A percentile compares a stretch with the other conserved stretches of the same genome.
Conservation (phyloP, 2,888 invertebrate species). For the Pristionchus maxplancki region DNA sequence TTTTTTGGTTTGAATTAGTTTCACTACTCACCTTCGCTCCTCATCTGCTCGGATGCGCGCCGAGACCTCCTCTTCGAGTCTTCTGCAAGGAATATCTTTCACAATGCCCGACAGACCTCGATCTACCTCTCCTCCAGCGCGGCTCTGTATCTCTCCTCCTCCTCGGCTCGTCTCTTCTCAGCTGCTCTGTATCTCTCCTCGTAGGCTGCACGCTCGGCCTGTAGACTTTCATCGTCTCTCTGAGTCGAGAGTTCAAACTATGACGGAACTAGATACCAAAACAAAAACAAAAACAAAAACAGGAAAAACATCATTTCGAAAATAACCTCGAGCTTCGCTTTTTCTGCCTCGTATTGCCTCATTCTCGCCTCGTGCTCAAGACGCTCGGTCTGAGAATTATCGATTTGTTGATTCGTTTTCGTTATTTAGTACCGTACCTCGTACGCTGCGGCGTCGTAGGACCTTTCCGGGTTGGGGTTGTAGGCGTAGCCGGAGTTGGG, state of each 20-base stretch:
- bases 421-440: background rate
- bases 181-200: slow-evolving; percentile 8
- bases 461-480: background rate
- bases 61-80: background rate
- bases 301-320: background rate
- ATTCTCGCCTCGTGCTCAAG: background rate
- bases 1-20: background rate
- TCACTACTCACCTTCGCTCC: background rate
- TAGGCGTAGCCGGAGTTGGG: slow-evolving; percentile 25
- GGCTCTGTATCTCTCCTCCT: slow-evolving; percentile 24
- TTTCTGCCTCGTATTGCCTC: background rate
- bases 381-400: slow-evolving; percentile 16
- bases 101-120: too few relatives aligned
- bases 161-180: slow-evolving; percentile 1
- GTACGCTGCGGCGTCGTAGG: background rate
- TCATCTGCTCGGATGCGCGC: background rate
- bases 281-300: too few relatives aligned
- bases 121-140: background rate
- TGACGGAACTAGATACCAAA: too few relatives aligned
- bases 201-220: slow-evolving; percentile 23
- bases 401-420: background rate
- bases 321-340: background rate
- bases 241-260: background rate
- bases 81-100: background rate
- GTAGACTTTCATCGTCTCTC: background rate